Evolutionary conservation across 2,888 invertebrate species (phyloP), one percentile per base, ranked within the genome.

Genomic region (Acleris literana): DNA sequence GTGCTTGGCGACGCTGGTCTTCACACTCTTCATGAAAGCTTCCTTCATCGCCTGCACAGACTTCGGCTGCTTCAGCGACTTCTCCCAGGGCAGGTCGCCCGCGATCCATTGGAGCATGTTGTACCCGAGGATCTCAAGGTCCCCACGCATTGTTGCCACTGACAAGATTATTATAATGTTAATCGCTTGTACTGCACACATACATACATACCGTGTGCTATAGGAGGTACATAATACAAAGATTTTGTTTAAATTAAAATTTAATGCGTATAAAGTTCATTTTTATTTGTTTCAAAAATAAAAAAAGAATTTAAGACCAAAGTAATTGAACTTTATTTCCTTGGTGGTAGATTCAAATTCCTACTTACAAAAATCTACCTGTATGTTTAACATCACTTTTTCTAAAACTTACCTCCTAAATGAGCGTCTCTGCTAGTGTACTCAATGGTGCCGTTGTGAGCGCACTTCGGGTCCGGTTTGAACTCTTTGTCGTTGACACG

Each of bases 341-440:
- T 22, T 22, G 5, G 1, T 25, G 22, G 25, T 25, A 25, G 5
- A 25, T 25, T 25, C 5, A 25, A 25, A 22, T 22, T 22, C 22
- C 22, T 22, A 3, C 22, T 22, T 3, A 22, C 22, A 22, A 22
- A 20, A 20, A 20, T 2, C 20, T 20, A 2, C 20, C 20, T 2
- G 20, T 20, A 20, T 20, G 2, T n/a, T n/a, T 2, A 20, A 20
- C 20, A 20, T 20, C 2, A 20, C 20, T 20, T 20, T 20, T 20
- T 20, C 20, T 2, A 22, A 22, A 3, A 70, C 72, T 80, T 85
- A 94, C 96, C 95, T 90, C 99, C 99, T 73, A 96, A 93, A 89
- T 99, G 99, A 4, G 99, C 99, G 93, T 99, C 99, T 68, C 97
- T 93, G 73, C 99, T 99, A 0, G 98, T 97, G 83, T 98, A 99